Conservation (phyloP, 2,888 invertebrate species). For the Rhamphomyia laevipes region DNA sequence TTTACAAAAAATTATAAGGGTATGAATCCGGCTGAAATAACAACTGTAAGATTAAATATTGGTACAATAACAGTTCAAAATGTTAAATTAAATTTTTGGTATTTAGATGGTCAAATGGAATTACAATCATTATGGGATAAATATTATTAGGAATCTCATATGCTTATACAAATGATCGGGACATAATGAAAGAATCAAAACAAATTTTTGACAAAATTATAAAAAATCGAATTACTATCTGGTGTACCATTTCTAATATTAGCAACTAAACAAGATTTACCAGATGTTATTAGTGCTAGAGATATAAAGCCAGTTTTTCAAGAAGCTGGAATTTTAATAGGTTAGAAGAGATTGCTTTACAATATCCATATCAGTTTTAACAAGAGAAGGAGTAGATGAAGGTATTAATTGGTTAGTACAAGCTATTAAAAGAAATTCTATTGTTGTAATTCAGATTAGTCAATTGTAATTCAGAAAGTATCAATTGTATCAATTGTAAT, state of each 20-base stretch:
- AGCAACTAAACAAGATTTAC: slow-evolving; percentile 96
- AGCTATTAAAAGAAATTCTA: slow-evolving; percentile 82
- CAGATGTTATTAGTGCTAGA: too few species aligned
- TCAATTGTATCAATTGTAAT: too few species aligned
- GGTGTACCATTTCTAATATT: slow-evolving; percentile 87
- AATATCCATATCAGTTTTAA: slow-evolving; percentile 90
- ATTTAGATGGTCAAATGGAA: slow-evolving; percentile 94
- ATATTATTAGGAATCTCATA: slow-evolving; percentile 97
- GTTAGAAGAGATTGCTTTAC: too few species aligned
- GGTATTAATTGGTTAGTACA: slow-evolving; percentile 93
- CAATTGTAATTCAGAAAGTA: too few species aligned
- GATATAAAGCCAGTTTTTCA: too few species aligned
- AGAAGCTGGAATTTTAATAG: too few species aligned
- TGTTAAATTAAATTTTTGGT: slow-evolving; percentile 94
- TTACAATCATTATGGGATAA: slow-evolving; percentile 97
- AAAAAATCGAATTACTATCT: slow-evolving; percentile 72
- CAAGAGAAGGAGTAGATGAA: slow-evolving; percentile 91
- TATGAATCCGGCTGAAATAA: slow-evolving; percentile 88
- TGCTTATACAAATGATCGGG: slow-evolving; percentile 87
- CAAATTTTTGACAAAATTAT: slow-evolving; percentile 96
- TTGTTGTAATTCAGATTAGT: too few species aligned
- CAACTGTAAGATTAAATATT: slow-evolving; percentile 96
- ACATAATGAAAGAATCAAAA: slow-evolving; percentile 88
- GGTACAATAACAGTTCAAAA: slow-evolving; percentile 90
- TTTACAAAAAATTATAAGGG: slow-evolving; percentile 88